Base-by-base conservation (phyloP, 2,113 vertebrate species). In the Brienomyrus longianalis region DNA sequence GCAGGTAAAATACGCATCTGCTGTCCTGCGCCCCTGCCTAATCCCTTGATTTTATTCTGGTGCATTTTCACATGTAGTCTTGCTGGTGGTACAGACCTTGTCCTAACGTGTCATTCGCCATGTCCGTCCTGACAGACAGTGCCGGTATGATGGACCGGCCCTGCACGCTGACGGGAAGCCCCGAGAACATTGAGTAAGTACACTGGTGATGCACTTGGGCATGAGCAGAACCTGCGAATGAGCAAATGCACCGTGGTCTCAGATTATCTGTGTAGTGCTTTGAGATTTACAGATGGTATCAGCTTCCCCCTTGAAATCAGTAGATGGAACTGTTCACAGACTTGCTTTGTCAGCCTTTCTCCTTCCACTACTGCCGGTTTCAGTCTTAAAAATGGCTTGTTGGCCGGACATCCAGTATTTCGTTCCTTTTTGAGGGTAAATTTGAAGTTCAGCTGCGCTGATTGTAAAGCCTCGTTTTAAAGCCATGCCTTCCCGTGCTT, bases 121-220 rank as follows among this genome's bases (percentile, higher is more conserved):
- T 92, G 21, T 93, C 94, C 94, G 90, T 92, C 93, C 91, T 93
- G 92, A 19, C 95, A 99, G 98, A 99, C 94, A 98, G 98, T 45
- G 98, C 98, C 93, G 98, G 98, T 91, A 98, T 99, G 98, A 95
- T 98, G 0, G 98, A 99, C 93, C 95, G 98, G 91, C 98, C 98
- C 90, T 99, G 98, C 93, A 98, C 98, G 27, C 96, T 99, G 92
- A 99, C 98, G 1, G 98, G 98, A 88, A 97, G 96, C 23, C 98
- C 98, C 93, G 98, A 99, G 95, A 99, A 96, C 95, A 99, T 99
- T 90, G 98, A 98, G 98, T 99, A 96, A 98, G 98, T 97, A 91
- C 92, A 2, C 13, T 47, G 11, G 50, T 39, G 48, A 51, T 27
- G 3, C 5, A 5, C 84, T 27, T 5, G 0, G n/a, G 21, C 13